Evolutionary conservation across 2,113 vertebrate genomes (phyloP), one percentile per base, ranked within the genome.

Genomic region (Anarhynchus alexandrinus): DNA sequence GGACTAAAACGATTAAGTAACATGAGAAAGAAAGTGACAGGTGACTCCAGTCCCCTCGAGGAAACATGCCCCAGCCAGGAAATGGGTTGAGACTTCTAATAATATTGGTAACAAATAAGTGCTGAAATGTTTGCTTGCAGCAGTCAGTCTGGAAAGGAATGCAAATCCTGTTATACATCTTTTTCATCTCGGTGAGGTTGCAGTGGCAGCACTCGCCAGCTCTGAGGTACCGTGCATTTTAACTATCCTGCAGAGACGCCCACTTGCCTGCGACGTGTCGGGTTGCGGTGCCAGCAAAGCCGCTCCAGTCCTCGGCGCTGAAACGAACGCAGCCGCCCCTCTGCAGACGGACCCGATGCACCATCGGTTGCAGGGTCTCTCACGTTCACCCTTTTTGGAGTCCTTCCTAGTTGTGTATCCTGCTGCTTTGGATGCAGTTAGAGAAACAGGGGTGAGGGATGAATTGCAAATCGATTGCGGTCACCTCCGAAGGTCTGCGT

Each of bases 1-100:
- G 97, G 96, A 96, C 98, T 98, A 98, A 98, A 98, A 98, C 95
- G 98, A 98, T 98, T 98, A 98, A 98, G 98, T 97, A 98, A 98
- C 96, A 97, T 96, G 97, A 98, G 98, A 96, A 97, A 95, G 94
- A 97, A 98, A 97, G 97, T 97, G 96, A 96, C 98, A 98, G 98
- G 98, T 98, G 97, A 98, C 97, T 98, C 96, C 94, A 97, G 93
- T 95, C 86, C 96, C 98, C 97, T 97, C 7, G 18, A 97, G 98
- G 97, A 97, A 96, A 97, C 94, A 96, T 97, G 97, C 90, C 96
- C 98, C 97, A 95, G 96, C 83, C 94, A 96, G 97, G 90, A 97
- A 98, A 98, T 97, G 55, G 96, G 94, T 94, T 93, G 96, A 92
- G 96, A 97, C 95, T 95, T 97, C 97, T 97, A 97, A 98, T 98